Base-by-base conservation (phyloP, 2,113 vertebrate species). In the Myotis davidii region DNA sequence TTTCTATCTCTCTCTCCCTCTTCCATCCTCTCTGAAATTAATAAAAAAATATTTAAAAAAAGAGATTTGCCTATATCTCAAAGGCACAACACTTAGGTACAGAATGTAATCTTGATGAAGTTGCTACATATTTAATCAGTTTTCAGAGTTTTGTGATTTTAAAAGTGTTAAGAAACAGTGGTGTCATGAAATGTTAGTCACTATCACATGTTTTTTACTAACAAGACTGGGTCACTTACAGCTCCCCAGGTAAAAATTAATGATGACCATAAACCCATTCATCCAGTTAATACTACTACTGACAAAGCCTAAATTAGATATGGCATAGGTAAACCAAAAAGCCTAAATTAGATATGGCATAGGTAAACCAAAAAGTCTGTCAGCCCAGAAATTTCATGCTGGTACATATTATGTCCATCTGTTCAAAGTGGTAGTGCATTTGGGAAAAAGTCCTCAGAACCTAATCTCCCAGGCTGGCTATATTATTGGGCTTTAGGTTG, bases 391-490 rank as follows among this genome's bases (percentile, higher is more conserved):
- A 74, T 61, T 8, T 14, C 14, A 2, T 89, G 42, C 2, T 27
- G 32, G 1, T 37, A n/a, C 5, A 12, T 13, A 12, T 0, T 29
- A 4, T 14, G 3, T 25, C 23, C 3, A 48, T 79, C 0, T 48
- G 37, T 16, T 64, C 48, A 59, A 64, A 20, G 7, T 5, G 34
- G 16, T 52, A 9, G 25, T 29, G 3, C 5, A 29, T 85, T 45
- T 61, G 29, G 32, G 9, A 54, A 16, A 93, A 78, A 70, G 5
- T 79, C 18, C 34, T 74, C 2, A 18, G 25, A 18, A 90, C 48
- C n/a, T 54, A 34, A 50, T 34, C 0, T 27, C 59, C 14, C 16
- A 54, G 0, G 8, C 2, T 72, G 23, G 27, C 11, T 74, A 2
- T 34, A 29, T 14, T 32, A 20, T 3, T 77, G 8, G 17, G 21